Evolutionary conservation across 2,797 vertebrate genomes (phyloP), one percentile per base, ranked within the genome.

Genomic region (Parauchenoglanis ngamensis): DNA sequence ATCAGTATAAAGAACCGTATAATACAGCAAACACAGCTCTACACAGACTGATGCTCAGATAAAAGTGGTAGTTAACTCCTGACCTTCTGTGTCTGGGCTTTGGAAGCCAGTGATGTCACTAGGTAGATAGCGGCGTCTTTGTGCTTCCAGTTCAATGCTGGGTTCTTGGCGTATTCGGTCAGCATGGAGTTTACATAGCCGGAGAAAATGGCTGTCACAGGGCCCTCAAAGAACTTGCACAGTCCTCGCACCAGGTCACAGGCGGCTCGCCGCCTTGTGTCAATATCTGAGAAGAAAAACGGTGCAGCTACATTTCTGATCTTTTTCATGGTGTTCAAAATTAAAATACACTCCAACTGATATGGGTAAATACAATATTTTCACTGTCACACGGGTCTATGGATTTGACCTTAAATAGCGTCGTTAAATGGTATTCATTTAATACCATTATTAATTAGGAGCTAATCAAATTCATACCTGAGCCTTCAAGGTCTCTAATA

Each of bases 1-100:
- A 4, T 19, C 56, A 59, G 25, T 46, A 17, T 19, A 63, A 61
- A 7, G 1, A 15, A 25, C 12, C 25, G 17, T 31, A 79, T 12
- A 59, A 59, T 5, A 79, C 44, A 80, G 12, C 57, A 46, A 46
- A 40, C 79, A 63, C 11, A 65, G 25, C 13, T 19, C 40, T 44
- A n/a, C 5, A 83, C 12, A 59, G 23, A 75, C 7, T 40, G 1
- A 0, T n/a, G 67, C 23, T 19, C 7, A n/a, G 35, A 56, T 25
- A 25, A 73, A 75, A 15, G 49, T 40, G 3, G 54, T 1, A 21
- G n/a, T 56, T 19, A 49, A 17, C 7, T n/a, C 0, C 19, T 77
- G 92, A 99, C 98, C 98, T 99, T 99, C 92, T 99, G 98, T 3
- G 98, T 99, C 90, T 99, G 98, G 80, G 98, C 98, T 96, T 99